Evolutionary conservation across 2,888 invertebrate genomes (phyloP).

Genomic region (Hofmannophila pseudospretella): DNA sequence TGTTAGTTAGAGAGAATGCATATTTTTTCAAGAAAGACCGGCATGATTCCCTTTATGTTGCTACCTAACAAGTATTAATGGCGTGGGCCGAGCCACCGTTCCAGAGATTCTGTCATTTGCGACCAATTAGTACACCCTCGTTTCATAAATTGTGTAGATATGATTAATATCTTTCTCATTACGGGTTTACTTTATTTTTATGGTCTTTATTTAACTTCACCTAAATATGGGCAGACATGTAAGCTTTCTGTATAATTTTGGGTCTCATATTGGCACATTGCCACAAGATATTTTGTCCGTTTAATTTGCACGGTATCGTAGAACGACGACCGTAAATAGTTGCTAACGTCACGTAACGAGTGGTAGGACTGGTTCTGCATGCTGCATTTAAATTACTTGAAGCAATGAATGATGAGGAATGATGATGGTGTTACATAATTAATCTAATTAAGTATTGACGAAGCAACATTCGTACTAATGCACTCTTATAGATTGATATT

Average conservation of each 20-base stretch:
- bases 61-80: slow-evolving; percentile 61
- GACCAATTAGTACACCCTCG: slow-evolving; percentile 52
- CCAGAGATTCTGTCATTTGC: slow-evolving; percentile 54
- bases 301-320: slow-evolving; percentile 6
- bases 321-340: slow-evolving; percentile 1
- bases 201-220: slow-evolving; percentile 9
- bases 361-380: no score
- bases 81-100: slow-evolving; percentile 34
- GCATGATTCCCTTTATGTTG: slow-evolving; percentile 58
- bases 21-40: slow-evolving; percentile 53
- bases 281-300: slow-evolving; percentile 7
- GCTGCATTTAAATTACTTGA: no score
- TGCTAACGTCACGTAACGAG: no score
- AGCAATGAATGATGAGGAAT: no score
- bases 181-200: slow-evolving; percentile 13
- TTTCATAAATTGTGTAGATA: slow-evolving; percentile 49
- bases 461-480: no score
- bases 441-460: no score
- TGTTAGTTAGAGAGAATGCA: slow-evolving; percentile 45
- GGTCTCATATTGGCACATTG: slow-evolving; percentile 6
- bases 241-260: slow-evolving; percentile 7
- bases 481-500: no score
- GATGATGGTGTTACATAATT: no score
- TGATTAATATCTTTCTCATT: slow-evolving; percentile 46
- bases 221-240: slow-evolving; percentile 3